These are phyloP conservation scores for Aix galericulata DNA, from an alignment of 2,113 vertebrate genomes.

Conservation along the genomic window DNA sequence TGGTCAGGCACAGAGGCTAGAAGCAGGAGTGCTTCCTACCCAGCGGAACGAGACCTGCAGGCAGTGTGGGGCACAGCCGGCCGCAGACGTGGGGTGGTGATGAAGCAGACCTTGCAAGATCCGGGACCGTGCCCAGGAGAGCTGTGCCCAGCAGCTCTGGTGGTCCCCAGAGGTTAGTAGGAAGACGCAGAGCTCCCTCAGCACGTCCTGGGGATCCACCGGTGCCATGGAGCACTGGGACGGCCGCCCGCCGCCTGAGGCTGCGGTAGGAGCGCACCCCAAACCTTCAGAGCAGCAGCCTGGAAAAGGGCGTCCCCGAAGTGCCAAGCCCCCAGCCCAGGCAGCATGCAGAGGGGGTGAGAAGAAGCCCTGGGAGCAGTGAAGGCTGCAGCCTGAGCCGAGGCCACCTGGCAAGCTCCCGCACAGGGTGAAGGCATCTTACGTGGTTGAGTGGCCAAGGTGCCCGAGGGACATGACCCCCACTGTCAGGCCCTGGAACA, in stretches of 20 bases:
- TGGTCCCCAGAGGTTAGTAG: not conserved
- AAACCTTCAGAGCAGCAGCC: not conserved
- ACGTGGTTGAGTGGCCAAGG: constrained; percentile 54
- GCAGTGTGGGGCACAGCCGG: not conserved
- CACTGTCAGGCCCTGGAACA: constrained; percentile 53
- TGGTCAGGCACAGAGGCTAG: rapidly evolving
- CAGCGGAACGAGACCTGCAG: not conserved
- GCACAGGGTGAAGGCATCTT: constrained; percentile 34
- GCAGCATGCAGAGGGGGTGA: not conserved
- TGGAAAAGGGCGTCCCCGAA: not conserved
- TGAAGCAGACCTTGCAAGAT: not conserved
- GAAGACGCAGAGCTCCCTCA: not conserved
- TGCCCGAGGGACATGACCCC: constrained; percentile 55
- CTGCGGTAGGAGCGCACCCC: rapidly evolving
- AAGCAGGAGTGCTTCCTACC: not conserved
- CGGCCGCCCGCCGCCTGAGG: rapidly evolving
- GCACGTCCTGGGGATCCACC: not conserved
- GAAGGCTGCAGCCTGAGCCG: not conserved
- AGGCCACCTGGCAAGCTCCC: constrained; percentile 1
- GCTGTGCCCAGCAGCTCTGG: not conserved
- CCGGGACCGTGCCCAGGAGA: not conserved
- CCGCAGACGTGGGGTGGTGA: not conserved
- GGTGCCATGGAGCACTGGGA: rapidly evolving
- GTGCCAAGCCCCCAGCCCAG: not conserved
- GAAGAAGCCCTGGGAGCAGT: not conserved